These are phyloP conservation scores for Galerucella pusilla DNA, from an alignment of 2,888 invertebrate genomes.

Conservation along the genomic window DNA sequence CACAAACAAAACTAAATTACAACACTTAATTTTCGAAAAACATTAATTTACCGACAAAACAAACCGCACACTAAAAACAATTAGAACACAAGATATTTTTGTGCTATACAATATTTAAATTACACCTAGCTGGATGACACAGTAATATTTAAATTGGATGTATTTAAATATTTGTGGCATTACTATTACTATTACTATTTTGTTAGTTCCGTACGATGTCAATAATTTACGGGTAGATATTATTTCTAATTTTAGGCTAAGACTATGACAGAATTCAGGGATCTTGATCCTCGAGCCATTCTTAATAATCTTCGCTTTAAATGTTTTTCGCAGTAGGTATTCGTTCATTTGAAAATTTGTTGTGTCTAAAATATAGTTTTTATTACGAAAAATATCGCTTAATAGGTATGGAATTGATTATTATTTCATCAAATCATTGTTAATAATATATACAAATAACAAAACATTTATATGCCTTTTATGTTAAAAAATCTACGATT, in stretches of 20 bases:
- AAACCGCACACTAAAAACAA: slow-evolving; percentile 2
- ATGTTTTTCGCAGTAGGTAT: slow-evolving; percentile 10
- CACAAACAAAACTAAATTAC: neutral
- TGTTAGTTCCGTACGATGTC: slow-evolving; percentile 25
- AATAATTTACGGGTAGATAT: slow-evolving; percentile 29
- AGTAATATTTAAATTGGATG: slow-evolving; percentile 36
- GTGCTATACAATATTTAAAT: slow-evolving; percentile 3
- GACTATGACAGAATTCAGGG: slow-evolving; percentile 35
- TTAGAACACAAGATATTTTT: neutral
- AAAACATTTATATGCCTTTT: no score
- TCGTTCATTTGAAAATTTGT: neutral
- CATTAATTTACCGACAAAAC: neutral
- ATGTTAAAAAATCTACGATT: no score
- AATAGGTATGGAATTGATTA: neutral
- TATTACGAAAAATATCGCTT: neutral
- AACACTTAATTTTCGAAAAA: slow-evolving; percentile 7
- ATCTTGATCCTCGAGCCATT: slow-evolving; percentile 40
- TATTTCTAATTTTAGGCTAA: slow-evolving; percentile 41
- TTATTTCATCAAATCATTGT: no score
- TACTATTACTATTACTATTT: slow-evolving; percentile 27
- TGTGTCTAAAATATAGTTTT: neutral
- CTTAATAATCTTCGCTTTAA: slow-evolving; percentile 26
- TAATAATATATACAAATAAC: no score
- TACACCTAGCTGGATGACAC: slow-evolving; percentile 34
- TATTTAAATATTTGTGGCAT: slow-evolving; percentile 25